Base-by-base conservation (phyloP, 2,113 vertebrate species). In the Podarcis muralis region DNA sequence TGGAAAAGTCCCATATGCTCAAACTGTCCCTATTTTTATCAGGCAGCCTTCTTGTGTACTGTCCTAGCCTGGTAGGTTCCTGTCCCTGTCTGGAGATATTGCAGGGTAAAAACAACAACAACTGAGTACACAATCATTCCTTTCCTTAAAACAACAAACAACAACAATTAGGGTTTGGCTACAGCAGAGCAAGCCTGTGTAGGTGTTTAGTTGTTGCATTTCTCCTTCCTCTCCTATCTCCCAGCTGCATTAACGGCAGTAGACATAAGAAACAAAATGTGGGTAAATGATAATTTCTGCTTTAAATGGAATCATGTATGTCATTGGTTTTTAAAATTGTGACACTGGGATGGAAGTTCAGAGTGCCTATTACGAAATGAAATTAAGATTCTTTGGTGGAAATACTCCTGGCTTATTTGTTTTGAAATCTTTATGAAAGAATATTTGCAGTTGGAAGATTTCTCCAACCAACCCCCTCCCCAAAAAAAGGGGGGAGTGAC, bases 351-450 rank as follows among this genome's bases (percentile, higher is more conserved):
- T 83, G 69, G 40, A 0, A 13, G 12, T 0, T 0, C 5, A 23
- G 7, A 53, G 8, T 59, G 5, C 22, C 12, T 43, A n/a, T 86
- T 71, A 69, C 48, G 59, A 91, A 77, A 1, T 3, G 89, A 95
- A 91, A 88, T 75, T 79, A 48, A 84, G 18, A 2, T 93, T 18
- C 35, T 74, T 88, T 90, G 35, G 43, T 89, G 59, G 48, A 88
- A 89, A 74, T 48, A 2, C 77, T 65, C 48, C 83, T 53, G 16
- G 25, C 32, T 37, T 0, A n/a, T 78, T 78, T 94, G 43, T 86
- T 88, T 89, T 92, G 0, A 4, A 83, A 85, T 5, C 65, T 89
- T 92, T 92, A 72, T 8, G 30, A 93, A 83, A 76, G 86, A 95
- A 91, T 86, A n/a, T 48, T 81, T 78, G 43, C 75, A 92, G 69